A percentile compares a stretch with the other conserved stretches of the same genome.
Evolutionary conservation across 1,140 invertebrate species (phyloP).

Genomic region (Scaptomyza montana): DNA sequence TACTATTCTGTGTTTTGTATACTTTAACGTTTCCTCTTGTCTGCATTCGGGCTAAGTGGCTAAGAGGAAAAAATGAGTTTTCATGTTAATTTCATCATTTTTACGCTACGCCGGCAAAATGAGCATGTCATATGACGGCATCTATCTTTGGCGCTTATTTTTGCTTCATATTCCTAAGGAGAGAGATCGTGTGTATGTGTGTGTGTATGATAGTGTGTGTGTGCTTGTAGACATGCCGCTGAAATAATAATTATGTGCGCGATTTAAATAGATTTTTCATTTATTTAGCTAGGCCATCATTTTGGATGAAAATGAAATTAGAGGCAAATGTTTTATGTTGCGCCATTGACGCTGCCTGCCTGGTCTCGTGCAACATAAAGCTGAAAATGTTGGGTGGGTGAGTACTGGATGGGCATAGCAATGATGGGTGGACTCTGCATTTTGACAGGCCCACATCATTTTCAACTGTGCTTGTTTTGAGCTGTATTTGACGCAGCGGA

Average conservation of each 20-base stretch:
- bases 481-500: conserved; percentile 66
- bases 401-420: not conserved
- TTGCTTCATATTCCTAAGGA: conserved; percentile 11
- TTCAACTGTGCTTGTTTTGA: conserved; percentile 64
- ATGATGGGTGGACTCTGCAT: conserved; percentile 48
- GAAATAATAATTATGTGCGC: conserved; percentile 82
- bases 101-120: conserved; percentile 68
- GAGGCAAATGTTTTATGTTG: conserved; percentile 81
- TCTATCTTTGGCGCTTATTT: conserved; percentile 60
- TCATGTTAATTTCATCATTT: conserved; percentile 80
- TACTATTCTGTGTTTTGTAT: conserved; percentile 18
- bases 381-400: conserved; percentile 4
- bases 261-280: conserved; percentile 83
- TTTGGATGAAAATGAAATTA: conserved; percentile 76
- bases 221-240: conserved; percentile 67
- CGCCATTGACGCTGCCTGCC: conserved; percentile 53
- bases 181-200: conserved; percentile 13
- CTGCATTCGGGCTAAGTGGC: conserved; percentile 23
- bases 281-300: conserved; percentile 80
- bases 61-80: conserved; percentile 24
- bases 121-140: conserved; percentile 73
- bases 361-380: conserved; percentile 2
- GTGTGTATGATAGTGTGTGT: conserved; percentile 12
- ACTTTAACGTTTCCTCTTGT: conserved; percentile 63
- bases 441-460: conserved; percentile 79